These are phyloP conservation scores for Cyaniris semiargus DNA, from an alignment of 2,888 invertebrate genomes.

Conservation along the genomic window DNA sequence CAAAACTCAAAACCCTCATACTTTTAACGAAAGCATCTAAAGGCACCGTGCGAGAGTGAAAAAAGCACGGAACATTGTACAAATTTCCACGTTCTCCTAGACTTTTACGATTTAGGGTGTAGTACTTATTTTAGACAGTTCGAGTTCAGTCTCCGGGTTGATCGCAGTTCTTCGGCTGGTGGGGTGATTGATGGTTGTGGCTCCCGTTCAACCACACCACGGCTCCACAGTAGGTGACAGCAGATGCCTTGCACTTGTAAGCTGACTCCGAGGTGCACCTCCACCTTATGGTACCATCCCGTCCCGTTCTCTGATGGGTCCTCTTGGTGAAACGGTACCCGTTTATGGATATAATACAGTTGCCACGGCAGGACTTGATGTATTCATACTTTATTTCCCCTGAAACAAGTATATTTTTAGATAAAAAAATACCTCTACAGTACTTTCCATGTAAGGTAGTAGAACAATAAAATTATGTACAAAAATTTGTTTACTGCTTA, in stretches of 20 bases:
- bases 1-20: too few species aligned
- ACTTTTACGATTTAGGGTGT: not conserved
- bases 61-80: too few species aligned
- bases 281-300: not conserved
- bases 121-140: not conserved
- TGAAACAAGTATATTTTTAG: not conserved
- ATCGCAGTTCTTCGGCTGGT: not conserved
- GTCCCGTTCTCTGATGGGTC: slow-evolving; percentile 21
- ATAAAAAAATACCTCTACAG: not conserved
- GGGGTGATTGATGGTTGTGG: slow-evolving; percentile 31
- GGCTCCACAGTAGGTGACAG: not conserved
- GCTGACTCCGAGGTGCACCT: slow-evolving; percentile 14
- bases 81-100: too few species aligned
- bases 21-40: too few species aligned
- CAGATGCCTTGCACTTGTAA: not conserved
- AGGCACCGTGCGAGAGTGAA: too few species aligned
- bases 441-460: too few species aligned
- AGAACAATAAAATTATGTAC: too few species aligned
- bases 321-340: slow-evolving; percentile 31
- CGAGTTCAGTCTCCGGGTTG: not conserved
- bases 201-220: slow-evolving; percentile 25
- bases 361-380: slow-evolving; percentile 29
- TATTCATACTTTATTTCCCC: not conserved
- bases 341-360: slow-evolving; percentile 28
- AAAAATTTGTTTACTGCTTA: too few species aligned